Evolutionary conservation across 64 coral and sea anemone genomes (phyloP).

Genomic region (Dendronephthya gigantea): DNA sequence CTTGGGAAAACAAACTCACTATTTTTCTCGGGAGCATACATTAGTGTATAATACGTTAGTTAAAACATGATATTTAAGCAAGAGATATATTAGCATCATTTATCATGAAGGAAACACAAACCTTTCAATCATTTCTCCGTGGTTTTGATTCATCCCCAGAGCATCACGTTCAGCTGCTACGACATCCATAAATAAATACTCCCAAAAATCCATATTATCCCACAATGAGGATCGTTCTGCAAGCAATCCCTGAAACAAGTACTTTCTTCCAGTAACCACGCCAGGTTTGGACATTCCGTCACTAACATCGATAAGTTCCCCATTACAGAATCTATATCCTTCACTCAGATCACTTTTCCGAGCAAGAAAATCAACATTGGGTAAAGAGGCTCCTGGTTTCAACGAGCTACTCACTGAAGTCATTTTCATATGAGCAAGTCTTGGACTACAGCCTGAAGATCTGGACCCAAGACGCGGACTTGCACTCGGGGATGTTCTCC

Average conservation of each 20-base stretch:
- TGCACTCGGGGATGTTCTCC: neutral
- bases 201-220: slow-evolving; percentile 99
- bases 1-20: no score
- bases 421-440: slow-evolving; percentile 91
- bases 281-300: slow-evolving; percentile 50
- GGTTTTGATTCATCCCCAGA: slow-evolving; percentile 79
- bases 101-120: slow-evolving; percentile 22
- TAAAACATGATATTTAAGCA: neutral
- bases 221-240: slow-evolving; percentile 68
- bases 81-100: neutral
- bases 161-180: slow-evolving; percentile 77
- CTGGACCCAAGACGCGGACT: slow-evolving; percentile 49
- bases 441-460: slow-evolving; percentile 30
- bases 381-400: slow-evolving; percentile 39
- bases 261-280: slow-evolving; percentile 56
- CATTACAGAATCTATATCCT: slow-evolving; percentile 71
- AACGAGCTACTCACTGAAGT: slow-evolving; percentile 5
- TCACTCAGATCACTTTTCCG: slow-evolving; percentile 90
- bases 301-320: slow-evolving; percentile 65
- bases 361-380: slow-evolving; percentile 34
- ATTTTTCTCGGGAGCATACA: no score
- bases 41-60: no score
- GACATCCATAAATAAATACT: slow-evolving; percentile 73
- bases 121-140: slow-evolving; percentile 88
- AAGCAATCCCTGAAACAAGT: slow-evolving; percentile 79